Base-by-base conservation (phyloP, 2,888 invertebrate species). In the Philereme transversata region DNA sequence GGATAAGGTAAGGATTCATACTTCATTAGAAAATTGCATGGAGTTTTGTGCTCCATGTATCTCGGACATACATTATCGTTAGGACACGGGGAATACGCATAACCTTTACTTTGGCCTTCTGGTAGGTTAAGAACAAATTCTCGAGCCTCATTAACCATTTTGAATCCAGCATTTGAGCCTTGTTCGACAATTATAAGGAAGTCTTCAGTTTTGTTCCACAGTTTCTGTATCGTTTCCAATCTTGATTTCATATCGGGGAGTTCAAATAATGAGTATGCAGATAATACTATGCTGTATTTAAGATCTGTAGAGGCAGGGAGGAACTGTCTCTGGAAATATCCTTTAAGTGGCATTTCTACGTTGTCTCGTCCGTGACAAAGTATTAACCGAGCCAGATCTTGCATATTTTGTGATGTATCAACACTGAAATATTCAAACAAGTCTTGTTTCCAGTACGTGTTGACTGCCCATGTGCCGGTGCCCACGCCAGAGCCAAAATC, bases 401-500 rank as follows among this genome's bases (percentile, higher is more conserved):
- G 96, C 97, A 99, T 98, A 33, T 95, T 90, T 0, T 90, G 77
- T 0, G 98, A 98, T 5, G 94, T 88, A 77, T 99, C 99, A 0
- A 99, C 96, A 79, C 96, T 96, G 71, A 96, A 96, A 81, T 97
- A 97, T 87, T 99, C 98, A 74, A 93, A 94, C 38, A 98, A 93
- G 22, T 94, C 83, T 0, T 94, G 87, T 6, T 93, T 88, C 98
- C 98, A 99, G 10, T 93, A 90, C 4, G 90, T 82, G 73, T 95
- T 95, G 0, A 95, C 94, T 0, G 97, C 98, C 98, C 98, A 98
- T 56, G 95, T 94, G 0, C 95, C 96, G 0, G 97, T 96, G 0
- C 98, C 98, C 4, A 97, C 88, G 0, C 99, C 99, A 5, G 98
- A 97, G 0, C 99, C 99, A 84, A 97, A 98, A 88, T 99, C 98